phyloP scores from a whole-genome alignment of 2,888 invertebrate species.

The Scotopteryx bipunctaria region DNA sequence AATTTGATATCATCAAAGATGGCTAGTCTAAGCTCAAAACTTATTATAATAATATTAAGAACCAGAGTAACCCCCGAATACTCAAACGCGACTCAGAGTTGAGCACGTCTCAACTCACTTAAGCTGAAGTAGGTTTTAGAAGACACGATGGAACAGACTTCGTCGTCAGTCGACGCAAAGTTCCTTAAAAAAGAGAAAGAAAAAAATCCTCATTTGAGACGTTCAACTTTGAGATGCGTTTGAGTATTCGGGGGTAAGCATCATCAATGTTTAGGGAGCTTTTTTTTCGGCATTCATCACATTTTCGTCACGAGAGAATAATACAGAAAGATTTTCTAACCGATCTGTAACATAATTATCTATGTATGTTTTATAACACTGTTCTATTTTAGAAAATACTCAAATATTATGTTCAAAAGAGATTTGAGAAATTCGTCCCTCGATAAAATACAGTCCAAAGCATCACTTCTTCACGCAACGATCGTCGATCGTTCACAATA shows the following conservation, averaged over 20 bases:
- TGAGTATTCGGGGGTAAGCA: too few relatives aligned
- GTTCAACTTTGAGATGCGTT: too few relatives aligned
- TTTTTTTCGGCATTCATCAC: background rate
- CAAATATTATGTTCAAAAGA: background rate
- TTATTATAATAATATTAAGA: too few relatives aligned
- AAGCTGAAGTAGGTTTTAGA: too few relatives aligned
- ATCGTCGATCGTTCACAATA: conserved; percentile 11
- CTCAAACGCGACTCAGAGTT: too few relatives aligned
- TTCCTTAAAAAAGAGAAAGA: too few relatives aligned
- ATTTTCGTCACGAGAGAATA: background rate
- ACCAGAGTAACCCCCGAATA: too few relatives aligned
- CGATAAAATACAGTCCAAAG: conserved; percentile 5
- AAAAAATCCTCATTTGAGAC: too few relatives aligned
- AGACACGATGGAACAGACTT: too few relatives aligned
- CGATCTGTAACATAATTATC: conserved; percentile 5
- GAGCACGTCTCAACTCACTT: too few relatives aligned
- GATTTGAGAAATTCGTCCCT: background rate
- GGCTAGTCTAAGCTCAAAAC: background rate
- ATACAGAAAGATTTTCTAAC: conserved; percentile 2
- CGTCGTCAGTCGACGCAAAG: too few relatives aligned
- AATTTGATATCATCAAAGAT: background rate
- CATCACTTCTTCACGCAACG: conserved; percentile 14
- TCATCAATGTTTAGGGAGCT: too few relatives aligned
- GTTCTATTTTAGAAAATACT: background rate
- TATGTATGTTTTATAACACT: background rate